A percentile compares a stretch with the other conserved stretches of the same genome.
Conservation (phyloP, 2,113 vertebrate genomes). For the Telmatochromis brachygnathus region DNA sequence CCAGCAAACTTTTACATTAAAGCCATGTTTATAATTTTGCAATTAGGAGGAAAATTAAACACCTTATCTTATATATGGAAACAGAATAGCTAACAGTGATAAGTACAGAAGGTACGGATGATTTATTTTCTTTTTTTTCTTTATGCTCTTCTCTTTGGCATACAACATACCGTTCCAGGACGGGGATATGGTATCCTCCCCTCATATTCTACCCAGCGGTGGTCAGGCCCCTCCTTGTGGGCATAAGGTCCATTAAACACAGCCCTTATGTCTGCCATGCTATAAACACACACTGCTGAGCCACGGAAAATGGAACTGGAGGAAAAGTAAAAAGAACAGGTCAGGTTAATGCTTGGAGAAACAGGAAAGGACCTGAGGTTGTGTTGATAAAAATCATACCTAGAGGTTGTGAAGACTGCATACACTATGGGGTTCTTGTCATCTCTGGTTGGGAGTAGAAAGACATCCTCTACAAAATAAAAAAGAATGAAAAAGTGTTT, state of each 20-base stretch:
- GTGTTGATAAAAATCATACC: constrained; percentile 62
- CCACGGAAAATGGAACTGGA: constrained; percentile 92
- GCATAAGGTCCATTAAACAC: constrained; percentile 94
- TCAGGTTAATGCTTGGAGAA: background rate
- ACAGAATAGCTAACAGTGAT: background rate
- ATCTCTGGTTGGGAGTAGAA: constrained; percentile 89
- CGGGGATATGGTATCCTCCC: constrained; percentile 90
- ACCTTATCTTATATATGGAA: background rate
- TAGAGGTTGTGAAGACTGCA: constrained; percentile 94
- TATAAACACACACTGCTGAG: constrained; percentile 96
- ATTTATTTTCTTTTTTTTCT: background rate
- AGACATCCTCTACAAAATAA: constrained; percentile 83
- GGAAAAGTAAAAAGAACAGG: background rate
- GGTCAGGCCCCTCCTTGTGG: constrained; percentile 92
- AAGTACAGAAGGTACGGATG: background rate
- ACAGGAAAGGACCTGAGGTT: background rate
- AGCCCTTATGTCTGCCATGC: constrained; percentile 90
- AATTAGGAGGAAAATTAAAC: background rate
- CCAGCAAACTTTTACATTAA: background rate
- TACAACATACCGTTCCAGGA: constrained; percentile 79
- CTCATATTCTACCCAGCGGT: constrained; percentile 93
- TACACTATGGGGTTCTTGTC: constrained; percentile 89
- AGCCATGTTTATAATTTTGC: constrained; percentile 15
- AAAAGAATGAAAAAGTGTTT: background rate
- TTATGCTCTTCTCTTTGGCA: background rate